phyloP scores from a whole-genome alignment of 2,888 invertebrate species.

The Scaptomyza polygonia region DNA sequence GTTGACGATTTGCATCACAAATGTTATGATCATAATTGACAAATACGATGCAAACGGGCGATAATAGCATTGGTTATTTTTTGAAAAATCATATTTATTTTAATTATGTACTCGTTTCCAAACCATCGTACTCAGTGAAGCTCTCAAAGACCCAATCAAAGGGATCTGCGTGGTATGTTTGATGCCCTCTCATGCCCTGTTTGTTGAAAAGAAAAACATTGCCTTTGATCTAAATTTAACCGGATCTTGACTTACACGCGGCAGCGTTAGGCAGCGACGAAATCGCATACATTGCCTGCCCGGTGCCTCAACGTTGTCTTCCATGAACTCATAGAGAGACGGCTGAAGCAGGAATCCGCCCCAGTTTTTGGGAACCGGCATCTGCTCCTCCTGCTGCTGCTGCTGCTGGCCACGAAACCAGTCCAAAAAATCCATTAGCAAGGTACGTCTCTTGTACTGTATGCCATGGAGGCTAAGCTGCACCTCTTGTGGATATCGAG shows the following conservation, averaged over 20 bases:
- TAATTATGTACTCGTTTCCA: neutral
- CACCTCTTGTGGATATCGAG: constrained; percentile 90
- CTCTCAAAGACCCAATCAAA: constrained; percentile 60
- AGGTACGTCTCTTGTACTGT: neutral
- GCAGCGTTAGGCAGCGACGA: constrained; percentile 49
- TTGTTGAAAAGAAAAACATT: neutral
- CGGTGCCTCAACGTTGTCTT: constrained; percentile 1
- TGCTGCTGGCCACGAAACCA: constrained; percentile 84
- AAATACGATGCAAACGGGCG: too few species aligned
- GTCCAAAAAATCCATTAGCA: constrained; percentile 15
- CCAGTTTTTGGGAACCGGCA: constrained; percentile 90
- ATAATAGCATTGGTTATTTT: too few species aligned
- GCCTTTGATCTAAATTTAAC: neutral
- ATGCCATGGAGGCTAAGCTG: constrained; percentile 86
- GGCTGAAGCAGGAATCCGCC: constrained; percentile 95
- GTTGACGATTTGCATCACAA: neutral
- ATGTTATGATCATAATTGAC: too few species aligned
- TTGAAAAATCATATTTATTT: neutral
- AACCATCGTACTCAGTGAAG: constrained; percentile 12
- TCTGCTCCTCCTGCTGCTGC: constrained; percentile 74
- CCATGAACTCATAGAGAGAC: constrained; percentile 93
- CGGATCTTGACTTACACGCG: constrained; percentile 40
- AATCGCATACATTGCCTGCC: constrained; percentile 43
- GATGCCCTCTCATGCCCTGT: constrained; percentile 46
- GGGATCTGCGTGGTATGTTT: constrained; percentile 16